phyloP scores from a whole-genome alignment of 2,113 vertebrate genomes.

The Bungarus multicinctus region DNA sequence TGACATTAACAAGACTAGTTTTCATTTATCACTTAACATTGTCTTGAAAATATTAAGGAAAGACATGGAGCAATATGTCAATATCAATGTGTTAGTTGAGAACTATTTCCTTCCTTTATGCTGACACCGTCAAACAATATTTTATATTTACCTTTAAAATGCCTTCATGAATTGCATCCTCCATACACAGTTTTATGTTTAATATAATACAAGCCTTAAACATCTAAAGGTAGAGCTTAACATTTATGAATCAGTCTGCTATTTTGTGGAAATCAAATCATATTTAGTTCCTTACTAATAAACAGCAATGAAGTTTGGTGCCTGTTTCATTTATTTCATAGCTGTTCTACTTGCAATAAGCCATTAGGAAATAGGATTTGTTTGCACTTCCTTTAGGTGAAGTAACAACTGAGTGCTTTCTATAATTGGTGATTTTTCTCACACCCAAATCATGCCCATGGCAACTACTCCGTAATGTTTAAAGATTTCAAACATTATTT shows the following conservation, averaged over 20 bases:
- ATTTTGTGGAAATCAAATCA: background rate
- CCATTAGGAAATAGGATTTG: background rate
- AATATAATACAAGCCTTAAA: background rate
- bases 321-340: background rate
- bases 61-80: background rate
- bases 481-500: background rate
- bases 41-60: background rate
- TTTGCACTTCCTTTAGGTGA: background rate
- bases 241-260: background rate
- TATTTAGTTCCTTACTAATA: background rate
- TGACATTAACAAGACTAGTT: background rate
- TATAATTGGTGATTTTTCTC: background rate
- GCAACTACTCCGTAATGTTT: background rate
- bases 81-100: background rate
- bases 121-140: background rate
- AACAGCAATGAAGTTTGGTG: background rate
- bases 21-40: background rate
- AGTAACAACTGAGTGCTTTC: background rate
- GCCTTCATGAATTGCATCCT: background rate
- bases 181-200: background rate
- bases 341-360: background rate
- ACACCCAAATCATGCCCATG: background rate
- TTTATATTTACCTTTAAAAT: background rate
- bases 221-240: background rate
- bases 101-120: background rate